Evolutionary conservation across 1,140 invertebrate species (phyloP), one percentile per base, ranked within the genome.

Genomic region (Sweltsa coloradensis): DNA sequence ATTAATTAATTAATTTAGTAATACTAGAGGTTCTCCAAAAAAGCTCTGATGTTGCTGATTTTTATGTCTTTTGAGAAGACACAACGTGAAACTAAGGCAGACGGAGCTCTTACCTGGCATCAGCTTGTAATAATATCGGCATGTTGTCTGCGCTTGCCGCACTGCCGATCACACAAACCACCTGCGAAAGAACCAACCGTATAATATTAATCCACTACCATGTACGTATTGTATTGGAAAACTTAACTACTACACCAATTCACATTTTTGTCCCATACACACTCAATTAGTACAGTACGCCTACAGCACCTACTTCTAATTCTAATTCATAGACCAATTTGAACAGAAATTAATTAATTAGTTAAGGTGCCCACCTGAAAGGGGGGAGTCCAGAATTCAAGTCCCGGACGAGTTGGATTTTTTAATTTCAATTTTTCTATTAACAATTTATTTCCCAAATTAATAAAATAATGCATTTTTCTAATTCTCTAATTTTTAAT

Each of bases 181-280:
- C 85, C 68, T 96, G 89, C 3, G 87, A 87, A 64, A 93, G 89
- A 52, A 94, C 90, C 67, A 96, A 91, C 90, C 96, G 93, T 39
- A 96, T 96, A 37, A 37, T 18, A 37, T 18, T 18, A 5, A 14
- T 9, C 9, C 9, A 31, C 14, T 31, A 9, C 29, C 9, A 31
- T 31, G n/a, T 31, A 31, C 14, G n/a, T 31, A 31, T 31, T 9
- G 9, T 31, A 9, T 31, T 31, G n/a, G n/a, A 31, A 31, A 9
- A 14, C 9, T 31, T 9, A 31, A 31, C 14, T 31, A 31, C 9
- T 31, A 9, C 14, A 9, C 14, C 9, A 14, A 9, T 31, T 31
- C 9, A 9, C 9, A 31, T 31, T 31, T 9, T 31, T 31, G 29
- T 31, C 9, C 14, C 29, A 31, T 31, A 9, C 9, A n/a, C n/a